A percentile compares a stretch with the other conserved stretches of the same genome.
Conservation (phyloP, 2,888 invertebrate genomes). For the Amiota mariae region DNA sequence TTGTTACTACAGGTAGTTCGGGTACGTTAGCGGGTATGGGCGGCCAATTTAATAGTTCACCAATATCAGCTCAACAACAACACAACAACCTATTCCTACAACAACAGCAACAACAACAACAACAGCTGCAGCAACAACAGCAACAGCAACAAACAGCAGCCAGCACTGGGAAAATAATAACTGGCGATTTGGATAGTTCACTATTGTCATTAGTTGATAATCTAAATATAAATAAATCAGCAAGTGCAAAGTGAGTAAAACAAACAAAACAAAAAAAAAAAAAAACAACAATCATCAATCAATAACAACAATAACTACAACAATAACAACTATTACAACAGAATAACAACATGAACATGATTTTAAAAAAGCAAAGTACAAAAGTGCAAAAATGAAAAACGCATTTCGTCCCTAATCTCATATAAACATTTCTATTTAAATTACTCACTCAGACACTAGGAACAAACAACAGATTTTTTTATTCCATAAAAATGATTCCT, state of each 20-base stretch:
- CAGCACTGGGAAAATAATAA: conserved; percentile 83
- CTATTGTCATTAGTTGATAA: conserved; percentile 95
- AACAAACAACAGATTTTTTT: no score
- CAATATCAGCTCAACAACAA: conserved; percentile 20
- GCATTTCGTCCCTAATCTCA: no score
- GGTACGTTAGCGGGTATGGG: conserved; percentile 30
- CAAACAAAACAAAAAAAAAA: conserved; percentile 44
- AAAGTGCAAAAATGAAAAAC: no score
- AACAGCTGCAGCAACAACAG: conserved; percentile 61
- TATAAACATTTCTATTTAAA: no score
- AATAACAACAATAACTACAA: conserved; percentile 25
- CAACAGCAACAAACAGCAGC: conserved; percentile 73
- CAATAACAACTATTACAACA: neutral
- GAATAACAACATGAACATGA: no score
- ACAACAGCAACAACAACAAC: conserved; percentile 51
- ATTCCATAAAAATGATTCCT: no score
- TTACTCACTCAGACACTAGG: no score
- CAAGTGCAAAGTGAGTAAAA: conserved; percentile 81
- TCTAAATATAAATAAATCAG: conserved; percentile 87
- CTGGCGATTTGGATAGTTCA: conserved; percentile 94
- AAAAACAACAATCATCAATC: conserved; percentile 30
- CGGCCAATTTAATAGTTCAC: conserved; percentile 50
- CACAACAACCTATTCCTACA: conserved; percentile 35
- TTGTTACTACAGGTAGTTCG: conserved; percentile 69
- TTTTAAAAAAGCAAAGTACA: no score